Conservation (phyloP, 2,888 invertebrate species). For the Dicranocentrus wangi region DNA sequence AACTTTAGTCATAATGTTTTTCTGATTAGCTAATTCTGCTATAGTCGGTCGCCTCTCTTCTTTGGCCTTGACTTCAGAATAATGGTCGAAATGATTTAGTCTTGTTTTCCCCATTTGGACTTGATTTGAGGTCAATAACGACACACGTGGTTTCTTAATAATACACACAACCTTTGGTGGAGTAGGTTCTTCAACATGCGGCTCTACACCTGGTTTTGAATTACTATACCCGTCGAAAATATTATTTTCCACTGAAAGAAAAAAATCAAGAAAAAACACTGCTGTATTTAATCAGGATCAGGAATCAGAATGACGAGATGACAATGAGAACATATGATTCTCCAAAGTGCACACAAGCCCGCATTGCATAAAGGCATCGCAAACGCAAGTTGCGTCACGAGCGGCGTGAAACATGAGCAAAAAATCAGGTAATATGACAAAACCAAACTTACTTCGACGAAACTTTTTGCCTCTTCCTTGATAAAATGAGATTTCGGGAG, state of each 20-base stretch:
- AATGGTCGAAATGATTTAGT: conserved; percentile 83
- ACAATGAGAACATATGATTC: too few relatives aligned
- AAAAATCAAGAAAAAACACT: conserved; percentile 3
- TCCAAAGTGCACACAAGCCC: too few relatives aligned
- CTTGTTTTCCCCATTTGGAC: conserved; percentile 82
- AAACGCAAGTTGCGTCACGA: too few relatives aligned
- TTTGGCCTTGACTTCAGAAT: conserved; percentile 89
- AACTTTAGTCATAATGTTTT: conserved; percentile 88
- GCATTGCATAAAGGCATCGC: too few relatives aligned
- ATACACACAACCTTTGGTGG: conserved; percentile 70
- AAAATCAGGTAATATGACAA: background rate
- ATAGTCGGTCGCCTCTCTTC: conserved; percentile 90
- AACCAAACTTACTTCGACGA: conserved; percentile 64
- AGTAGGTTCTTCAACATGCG: conserved; percentile 51
- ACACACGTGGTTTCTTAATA: conserved; percentile 76
- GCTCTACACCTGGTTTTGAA: conserved; percentile 46
- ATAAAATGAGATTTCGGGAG: conserved; percentile 73
- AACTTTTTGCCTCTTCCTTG: conserved; percentile 72
- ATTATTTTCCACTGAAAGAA: conserved; percentile 65
- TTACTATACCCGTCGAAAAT: conserved; percentile 68
- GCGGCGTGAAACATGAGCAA: background rate
- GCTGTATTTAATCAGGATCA: background rate
- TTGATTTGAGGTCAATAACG: conserved; percentile 80
- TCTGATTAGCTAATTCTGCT: conserved; percentile 91
- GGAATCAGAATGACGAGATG: conserved; percentile 3